These are phyloP conservation scores for Nebria brevicollis DNA, from an alignment of 2,888 invertebrate genomes.

Conservation along the genomic window DNA sequence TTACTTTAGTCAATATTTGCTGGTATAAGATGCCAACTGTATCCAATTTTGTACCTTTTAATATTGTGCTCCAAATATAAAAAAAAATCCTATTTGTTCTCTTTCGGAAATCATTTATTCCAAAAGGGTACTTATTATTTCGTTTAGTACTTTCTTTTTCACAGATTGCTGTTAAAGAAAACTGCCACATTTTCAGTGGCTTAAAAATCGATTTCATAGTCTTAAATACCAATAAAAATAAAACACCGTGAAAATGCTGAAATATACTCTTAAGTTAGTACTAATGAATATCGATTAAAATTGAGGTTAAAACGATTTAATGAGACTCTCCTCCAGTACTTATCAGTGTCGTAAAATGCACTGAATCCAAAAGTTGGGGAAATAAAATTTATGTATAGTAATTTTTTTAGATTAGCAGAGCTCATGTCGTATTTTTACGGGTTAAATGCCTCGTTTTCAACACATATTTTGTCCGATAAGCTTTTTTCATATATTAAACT, in stretches of 20 bases:
- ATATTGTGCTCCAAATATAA: no score
- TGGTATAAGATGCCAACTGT: not conserved
- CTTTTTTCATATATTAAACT: not conserved
- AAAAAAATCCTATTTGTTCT: no score
- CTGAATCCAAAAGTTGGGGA: not conserved
- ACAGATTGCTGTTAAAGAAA: not conserved
- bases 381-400: not conserved
- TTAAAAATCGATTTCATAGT: not conserved
- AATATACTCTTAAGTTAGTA: not conserved
- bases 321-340: not conserved
- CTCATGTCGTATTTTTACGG: not conserved
- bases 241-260: not conserved
- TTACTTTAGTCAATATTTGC: not conserved
- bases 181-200: not conserved
- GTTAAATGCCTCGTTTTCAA: constrained; percentile 1
- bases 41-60: no score
- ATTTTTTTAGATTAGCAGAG: not conserved
- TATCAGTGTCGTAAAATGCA: not conserved
- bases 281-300: not conserved
- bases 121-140: no score
- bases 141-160: no score
- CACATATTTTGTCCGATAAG: not conserved
- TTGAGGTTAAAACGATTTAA: not conserved
- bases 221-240: not conserved
- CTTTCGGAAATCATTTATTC: no score